A percentile compares a stretch with the other conserved stretches of the same genome.
phyloP scores from a whole-genome alignment of 2,797 vertebrate genomes.

The Cyprinella venusta region DNA sequence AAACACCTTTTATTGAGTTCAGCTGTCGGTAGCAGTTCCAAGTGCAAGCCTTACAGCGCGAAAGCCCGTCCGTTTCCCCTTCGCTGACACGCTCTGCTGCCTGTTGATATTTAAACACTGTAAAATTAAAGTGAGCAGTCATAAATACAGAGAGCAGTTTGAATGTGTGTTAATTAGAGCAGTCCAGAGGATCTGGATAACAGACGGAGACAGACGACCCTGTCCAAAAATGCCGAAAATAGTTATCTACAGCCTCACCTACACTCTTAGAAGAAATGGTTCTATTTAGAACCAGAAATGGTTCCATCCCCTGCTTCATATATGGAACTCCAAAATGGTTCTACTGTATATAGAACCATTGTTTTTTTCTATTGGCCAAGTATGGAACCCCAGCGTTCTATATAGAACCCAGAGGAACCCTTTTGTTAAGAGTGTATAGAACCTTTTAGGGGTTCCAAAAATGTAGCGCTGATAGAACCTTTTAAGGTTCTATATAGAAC shows the following conservation, averaged over 20 bases:
- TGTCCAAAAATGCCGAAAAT: neutral
- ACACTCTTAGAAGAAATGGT: too few relatives aligned
- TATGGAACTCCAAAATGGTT: too few relatives aligned
- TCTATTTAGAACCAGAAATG: too few relatives aligned
- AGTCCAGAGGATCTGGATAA: constrained; percentile 55
- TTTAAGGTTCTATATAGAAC: too few relatives aligned
- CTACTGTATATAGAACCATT: too few relatives aligned
- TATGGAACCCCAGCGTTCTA: too few relatives aligned
- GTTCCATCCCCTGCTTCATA: too few relatives aligned
- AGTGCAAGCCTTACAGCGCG: neutral
- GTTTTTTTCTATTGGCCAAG: too few relatives aligned
- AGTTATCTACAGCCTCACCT: neutral
- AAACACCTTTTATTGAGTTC: constrained; percentile 78
- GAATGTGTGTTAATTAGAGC: constrained; percentile 67
- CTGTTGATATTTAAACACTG: constrained; percentile 63
- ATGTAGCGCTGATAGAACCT: too few relatives aligned
- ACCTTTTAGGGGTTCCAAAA: too few relatives aligned
- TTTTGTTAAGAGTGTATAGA: too few relatives aligned
- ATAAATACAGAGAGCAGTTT: constrained; percentile 67
- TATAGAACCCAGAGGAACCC: too few relatives aligned
- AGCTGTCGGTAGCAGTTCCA: constrained; percentile 52
- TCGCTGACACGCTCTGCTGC: constrained; percentile 18
- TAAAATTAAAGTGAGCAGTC: constrained; percentile 65
- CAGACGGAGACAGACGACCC: constrained; percentile 49
- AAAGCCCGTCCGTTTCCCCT: constrained; percentile 15